These are phyloP conservation scores for Cancer borealis DNA, from an alignment of 2,888 invertebrate genomes.

Conservation along the genomic window DNA sequence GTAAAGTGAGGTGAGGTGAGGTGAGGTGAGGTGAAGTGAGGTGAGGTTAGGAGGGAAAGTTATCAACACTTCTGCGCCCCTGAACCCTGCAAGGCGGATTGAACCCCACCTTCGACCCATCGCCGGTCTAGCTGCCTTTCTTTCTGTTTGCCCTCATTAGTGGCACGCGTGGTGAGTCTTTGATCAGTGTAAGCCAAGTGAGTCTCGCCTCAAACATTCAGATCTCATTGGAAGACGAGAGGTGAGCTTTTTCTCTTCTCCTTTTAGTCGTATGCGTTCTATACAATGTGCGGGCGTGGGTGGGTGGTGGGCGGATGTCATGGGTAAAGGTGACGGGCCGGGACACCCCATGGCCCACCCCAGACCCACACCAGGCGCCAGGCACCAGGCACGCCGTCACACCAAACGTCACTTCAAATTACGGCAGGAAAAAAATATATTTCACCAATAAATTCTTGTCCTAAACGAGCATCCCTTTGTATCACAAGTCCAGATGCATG, in stretches of 20 bases:
- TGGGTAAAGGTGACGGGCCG: neutral
- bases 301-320: neutral
- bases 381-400: neutral
- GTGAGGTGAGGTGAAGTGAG: no score
- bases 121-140: neutral
- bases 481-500: neutral
- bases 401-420: neutral
- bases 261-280: neutral
- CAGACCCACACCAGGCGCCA: neutral
- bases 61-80: neutral
- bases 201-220: neutral
- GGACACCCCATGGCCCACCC: neutral
- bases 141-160: neutral
- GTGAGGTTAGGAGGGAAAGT: no score
- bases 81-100: neutral
- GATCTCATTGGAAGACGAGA: constrained; percentile 14
- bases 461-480: neutral
- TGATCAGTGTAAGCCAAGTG: neutral
- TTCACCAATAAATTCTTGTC: neutral
- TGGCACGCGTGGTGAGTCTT: neutral
- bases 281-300: neutral
- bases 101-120: neutral
- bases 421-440: neutral
- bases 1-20: no score
- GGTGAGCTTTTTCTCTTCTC: neutral